phyloP scores from a whole-genome alignment of 2,888 invertebrate species.

The Cosmia trapezina region DNA sequence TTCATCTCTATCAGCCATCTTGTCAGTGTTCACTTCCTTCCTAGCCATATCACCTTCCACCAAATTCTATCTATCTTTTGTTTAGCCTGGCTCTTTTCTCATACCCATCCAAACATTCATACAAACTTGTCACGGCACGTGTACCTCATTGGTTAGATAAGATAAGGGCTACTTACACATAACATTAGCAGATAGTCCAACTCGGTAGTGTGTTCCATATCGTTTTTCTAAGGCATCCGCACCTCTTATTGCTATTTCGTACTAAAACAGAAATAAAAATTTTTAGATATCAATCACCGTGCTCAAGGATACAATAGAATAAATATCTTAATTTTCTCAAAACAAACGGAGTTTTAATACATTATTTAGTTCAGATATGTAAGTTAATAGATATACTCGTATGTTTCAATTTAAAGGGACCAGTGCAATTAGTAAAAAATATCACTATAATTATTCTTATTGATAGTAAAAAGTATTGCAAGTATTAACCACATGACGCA shows the following conservation, averaged over 20 bases:
- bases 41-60: neutral
- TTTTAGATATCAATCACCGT: neutral
- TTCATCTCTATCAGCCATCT: neutral
- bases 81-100: neutral
- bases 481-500: too few relatives aligned
- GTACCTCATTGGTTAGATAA: neutral
- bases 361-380: neutral
- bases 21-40: neutral
- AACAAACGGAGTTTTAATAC: neutral
- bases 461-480: too few relatives aligned
- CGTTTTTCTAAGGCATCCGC: conserved; percentile 74
- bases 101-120: neutral
- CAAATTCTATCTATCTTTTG: neutral
- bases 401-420: too few relatives aligned
- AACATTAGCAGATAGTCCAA: conserved; percentile 82
- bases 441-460: too few relatives aligned
- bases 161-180: conserved; percentile 80
- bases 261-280: conserved; percentile 71
- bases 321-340: neutral
- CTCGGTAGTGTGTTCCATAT: conserved; percentile 78
- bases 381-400: neutral
- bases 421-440: too few relatives aligned
- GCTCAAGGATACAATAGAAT: neutral
- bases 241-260: conserved; percentile 79
- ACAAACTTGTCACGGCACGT: neutral